Evolutionary conservation across 2,888 invertebrate species (phyloP).

Genomic region (Fissipunctia ypsillon): DNA sequence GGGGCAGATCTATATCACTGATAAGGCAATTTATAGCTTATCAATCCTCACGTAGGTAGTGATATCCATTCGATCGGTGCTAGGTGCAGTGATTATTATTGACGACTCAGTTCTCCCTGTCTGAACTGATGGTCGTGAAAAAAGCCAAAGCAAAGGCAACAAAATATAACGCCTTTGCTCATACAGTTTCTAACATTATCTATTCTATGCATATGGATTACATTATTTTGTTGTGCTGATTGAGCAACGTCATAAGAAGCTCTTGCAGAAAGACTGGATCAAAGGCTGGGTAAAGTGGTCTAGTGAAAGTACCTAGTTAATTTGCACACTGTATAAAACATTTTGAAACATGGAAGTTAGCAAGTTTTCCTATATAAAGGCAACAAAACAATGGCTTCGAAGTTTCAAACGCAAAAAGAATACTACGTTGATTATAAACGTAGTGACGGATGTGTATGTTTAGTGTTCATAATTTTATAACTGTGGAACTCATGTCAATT

Average conservation of each 20-base stretch:
- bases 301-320: not conserved
- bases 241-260: not conserved
- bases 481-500: not conserved
- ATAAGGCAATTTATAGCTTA: slow-evolving; percentile 16
- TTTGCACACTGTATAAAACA: not conserved
- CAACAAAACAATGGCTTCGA: not conserved
- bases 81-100: slow-evolving; percentile 2
- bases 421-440: slow-evolving; percentile 2
- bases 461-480: slow-evolving; percentile 4
- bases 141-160: not conserved
- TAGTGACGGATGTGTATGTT: not conserved
- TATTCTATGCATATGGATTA: not conserved
- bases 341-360: not conserved
- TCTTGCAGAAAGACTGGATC: not conserved
- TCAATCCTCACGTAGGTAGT: not conserved
- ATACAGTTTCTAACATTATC: not conserved
- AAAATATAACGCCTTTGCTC: not conserved
- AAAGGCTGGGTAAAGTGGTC: not conserved
- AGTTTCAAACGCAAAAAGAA: not conserved
- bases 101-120: not conserved
- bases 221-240: not conserved
- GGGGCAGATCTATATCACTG: slow-evolving; percentile 24
- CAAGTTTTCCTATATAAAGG: not conserved
- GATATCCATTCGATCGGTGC: slow-evolving; percentile 1
- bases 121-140: not conserved